Evolutionary conservation across 2,797 vertebrate genomes (phyloP).

Genomic region (Lepilemur septentrionalis): DNA sequence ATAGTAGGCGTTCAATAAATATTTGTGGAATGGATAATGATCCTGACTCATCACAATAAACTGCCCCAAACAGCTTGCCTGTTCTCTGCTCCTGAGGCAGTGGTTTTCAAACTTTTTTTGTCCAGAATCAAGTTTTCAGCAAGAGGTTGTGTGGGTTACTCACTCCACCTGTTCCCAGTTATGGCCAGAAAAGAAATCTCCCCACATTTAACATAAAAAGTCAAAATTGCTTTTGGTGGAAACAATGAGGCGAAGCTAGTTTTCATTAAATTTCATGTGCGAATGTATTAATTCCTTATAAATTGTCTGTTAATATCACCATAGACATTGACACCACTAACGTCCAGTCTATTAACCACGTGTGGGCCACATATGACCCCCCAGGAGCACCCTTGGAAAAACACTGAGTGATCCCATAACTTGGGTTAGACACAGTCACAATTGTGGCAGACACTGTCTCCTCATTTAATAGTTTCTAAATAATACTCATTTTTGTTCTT

Average conservation of each 20-base stretch:
- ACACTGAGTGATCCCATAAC: not conserved
- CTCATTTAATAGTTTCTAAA: conserved; percentile 18
- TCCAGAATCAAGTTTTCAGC: conserved; percentile 9
- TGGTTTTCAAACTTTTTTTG: not conserved
- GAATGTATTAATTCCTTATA: not conserved
- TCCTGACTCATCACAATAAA: conserved; percentile 63
- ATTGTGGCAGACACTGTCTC: not conserved
- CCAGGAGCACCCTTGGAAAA: not conserved
- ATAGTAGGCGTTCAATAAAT: conserved; percentile 64
- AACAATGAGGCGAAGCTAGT: not conserved
- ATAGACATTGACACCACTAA: not conserved
- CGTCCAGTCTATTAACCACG: not conserved
- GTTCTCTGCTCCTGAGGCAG: not conserved
- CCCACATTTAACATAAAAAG: not conserved
- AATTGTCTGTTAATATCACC: not conserved
- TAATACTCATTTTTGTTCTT: not conserved
- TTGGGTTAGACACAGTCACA: not conserved
- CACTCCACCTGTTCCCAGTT: not conserved
- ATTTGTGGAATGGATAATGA: conserved; percentile 65
- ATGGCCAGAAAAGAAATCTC: not conserved
- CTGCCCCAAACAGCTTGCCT: conserved; percentile 8
- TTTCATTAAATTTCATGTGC: not conserved
- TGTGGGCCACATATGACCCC: not conserved
- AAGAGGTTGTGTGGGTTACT: not conserved
- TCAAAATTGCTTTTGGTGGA: not conserved